Conservation (phyloP, 2,888 invertebrate species). For the Lysandra bellargus region DNA sequence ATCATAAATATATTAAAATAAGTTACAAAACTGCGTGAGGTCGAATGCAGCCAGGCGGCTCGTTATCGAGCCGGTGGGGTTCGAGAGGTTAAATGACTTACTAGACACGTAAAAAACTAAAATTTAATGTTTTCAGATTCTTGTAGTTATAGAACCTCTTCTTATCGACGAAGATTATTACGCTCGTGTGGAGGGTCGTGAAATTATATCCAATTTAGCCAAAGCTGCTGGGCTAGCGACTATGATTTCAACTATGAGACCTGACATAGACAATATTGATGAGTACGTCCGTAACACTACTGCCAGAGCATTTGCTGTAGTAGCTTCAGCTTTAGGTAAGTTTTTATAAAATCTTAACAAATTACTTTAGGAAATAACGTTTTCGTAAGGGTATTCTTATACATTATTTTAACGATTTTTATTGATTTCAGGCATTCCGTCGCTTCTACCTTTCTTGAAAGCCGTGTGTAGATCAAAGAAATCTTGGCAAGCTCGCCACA, state of each 20-base stretch:
- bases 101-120: neutral
- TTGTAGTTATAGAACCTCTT: conserved; percentile 99
- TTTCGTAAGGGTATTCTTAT: neutral
- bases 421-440: conserved; percentile 87
- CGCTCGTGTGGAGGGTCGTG: conserved; percentile 99
- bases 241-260: conserved; percentile 99
- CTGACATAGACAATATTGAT: conserved; percentile 99
- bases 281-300: conserved; percentile 99
- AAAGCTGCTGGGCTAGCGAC: conserved; percentile 99
- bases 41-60: too few relatives aligned
- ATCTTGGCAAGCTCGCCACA: conserved; percentile 99
- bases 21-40: too few relatives aligned
- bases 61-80: too few relatives aligned
- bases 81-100: neutral
- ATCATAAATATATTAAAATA: too few relatives aligned
- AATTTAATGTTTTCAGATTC: conserved; percentile 80
- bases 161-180: conserved; percentile 99
- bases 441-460: conserved; percentile 97
- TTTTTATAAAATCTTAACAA: neutral
- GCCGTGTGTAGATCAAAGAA: conserved; percentile 99
- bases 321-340: conserved; percentile 96
- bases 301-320: conserved; percentile 99
- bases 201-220: conserved; percentile 99
- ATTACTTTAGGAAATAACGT: too few relatives aligned
- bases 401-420: neutral